Evolutionary conservation across 2,888 invertebrate genomes (phyloP), one percentile per base, ranked within the genome.

Genomic region (Volucella inflata): DNA sequence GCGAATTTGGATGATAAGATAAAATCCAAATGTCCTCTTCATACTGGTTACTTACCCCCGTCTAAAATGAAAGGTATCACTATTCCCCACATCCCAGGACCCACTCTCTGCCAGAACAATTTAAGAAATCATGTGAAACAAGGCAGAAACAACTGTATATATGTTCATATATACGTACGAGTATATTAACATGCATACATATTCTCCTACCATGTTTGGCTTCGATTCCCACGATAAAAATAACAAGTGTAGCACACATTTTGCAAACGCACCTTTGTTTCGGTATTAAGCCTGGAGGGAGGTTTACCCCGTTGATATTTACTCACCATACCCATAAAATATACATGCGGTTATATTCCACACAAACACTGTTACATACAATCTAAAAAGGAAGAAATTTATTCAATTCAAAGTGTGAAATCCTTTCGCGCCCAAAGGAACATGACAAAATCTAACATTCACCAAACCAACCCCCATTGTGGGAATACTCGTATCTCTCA

Each of bases 321-420:
- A 70, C 79, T 75, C 83, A 70, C 74, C 79, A 68, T 83, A 83
- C 64, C 74, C 62, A 74, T 78, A 83, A 78, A 74, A 68, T 74
- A 70, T 84, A 84, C 74, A 84, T 84, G 78, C 48, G 79, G 74
- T 79, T 79, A 83, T 78, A 62, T 78, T 74, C 40, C 74, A 72
- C 74, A 78, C 67, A 70, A 59, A 14, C 44, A 16, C 36, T 40
- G 21, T 21, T 12, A 8, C 40, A 14, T 44, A 42, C 70, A 59
- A 46, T 8, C 50, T 57, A 57, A 53, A 11, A 67, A 51, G 55
- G 67, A 65, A 14, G 38, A 79, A 80, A 85, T 76, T 80, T 80
- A 76, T 85, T 80, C 84, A 85, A 76, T 76, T 76, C 76, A 30
- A 6, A 55, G 84, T 85, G 80, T 80, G 76, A 80, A 84, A 84